phyloP scores from a whole-genome alignment of 2,888 invertebrate species.

The Oscheius sp. region DNA sequence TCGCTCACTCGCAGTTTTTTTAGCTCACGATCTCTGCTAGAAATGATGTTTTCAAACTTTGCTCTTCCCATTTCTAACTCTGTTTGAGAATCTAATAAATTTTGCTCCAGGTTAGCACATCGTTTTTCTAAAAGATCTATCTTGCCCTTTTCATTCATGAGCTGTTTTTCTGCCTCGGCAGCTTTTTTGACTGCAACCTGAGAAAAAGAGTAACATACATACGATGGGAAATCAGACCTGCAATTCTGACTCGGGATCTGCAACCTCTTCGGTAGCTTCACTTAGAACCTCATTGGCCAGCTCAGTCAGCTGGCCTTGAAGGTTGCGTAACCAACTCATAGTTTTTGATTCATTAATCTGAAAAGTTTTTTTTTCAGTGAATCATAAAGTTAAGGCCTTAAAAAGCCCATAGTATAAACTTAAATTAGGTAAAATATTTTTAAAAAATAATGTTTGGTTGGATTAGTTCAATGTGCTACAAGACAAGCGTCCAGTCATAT shows the following conservation, averaged over 20 bases:
- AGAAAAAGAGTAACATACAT: conserved; percentile 5
- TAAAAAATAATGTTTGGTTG: too few relatives aligned
- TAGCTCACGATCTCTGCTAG: conserved; percentile 58
- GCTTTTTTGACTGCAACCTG: conserved; percentile 58
- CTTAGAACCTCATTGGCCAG: conserved; percentile 63
- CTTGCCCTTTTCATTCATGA: conserved; percentile 38
- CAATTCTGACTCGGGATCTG: conserved; percentile 61
- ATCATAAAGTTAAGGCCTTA: too few relatives aligned
- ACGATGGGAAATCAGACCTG: conserved; percentile 35
- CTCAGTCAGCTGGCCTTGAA: conserved; percentile 62
- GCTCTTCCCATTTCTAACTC: conserved; percentile 56
- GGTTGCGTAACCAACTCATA: conserved; percentile 38
- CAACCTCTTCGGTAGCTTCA: conserved; percentile 61
- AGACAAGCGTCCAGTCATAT: too few relatives aligned
- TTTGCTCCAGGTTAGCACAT: conserved; percentile 31
- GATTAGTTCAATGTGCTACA: too few relatives aligned
- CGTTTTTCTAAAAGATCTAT: conserved; percentile 25
- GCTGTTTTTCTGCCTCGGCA: conserved; percentile 56
- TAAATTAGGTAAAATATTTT: too few relatives aligned
- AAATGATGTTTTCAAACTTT: conserved; percentile 52
- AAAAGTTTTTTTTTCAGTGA: too few relatives aligned
- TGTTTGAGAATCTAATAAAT: conserved; percentile 38
- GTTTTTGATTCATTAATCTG: neutral
- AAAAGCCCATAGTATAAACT: too few relatives aligned
- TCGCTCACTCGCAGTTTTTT: conserved; percentile 49